phyloP scores from a whole-genome alignment of 2,797 vertebrate species.

The Cheracebus regulus region DNA sequence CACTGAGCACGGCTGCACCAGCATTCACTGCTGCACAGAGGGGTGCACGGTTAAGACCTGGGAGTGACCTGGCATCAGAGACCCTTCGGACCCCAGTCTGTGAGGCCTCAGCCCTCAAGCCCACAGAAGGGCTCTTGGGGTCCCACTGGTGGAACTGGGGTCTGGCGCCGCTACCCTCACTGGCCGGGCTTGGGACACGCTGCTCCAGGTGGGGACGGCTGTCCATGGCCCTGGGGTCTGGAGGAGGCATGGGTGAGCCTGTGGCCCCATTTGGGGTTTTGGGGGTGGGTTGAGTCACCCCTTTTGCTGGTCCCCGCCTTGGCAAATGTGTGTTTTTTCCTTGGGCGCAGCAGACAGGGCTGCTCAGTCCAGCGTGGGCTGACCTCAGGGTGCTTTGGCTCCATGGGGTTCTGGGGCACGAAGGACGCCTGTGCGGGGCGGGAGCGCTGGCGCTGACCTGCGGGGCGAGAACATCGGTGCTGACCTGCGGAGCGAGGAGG shows the following conservation, averaged over 20 bases:
- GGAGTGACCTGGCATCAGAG: background rate
- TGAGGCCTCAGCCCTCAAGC: background rate
- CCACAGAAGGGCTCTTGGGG: background rate
- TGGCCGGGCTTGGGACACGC: background rate
- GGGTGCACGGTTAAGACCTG: background rate
- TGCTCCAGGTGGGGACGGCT: background rate
- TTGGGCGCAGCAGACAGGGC: accelerated
- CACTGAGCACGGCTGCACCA: background rate
- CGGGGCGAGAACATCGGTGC: accelerated
- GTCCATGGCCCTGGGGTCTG: background rate
- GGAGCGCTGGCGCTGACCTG: background rate
- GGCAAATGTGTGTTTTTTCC: accelerated
- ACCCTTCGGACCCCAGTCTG: background rate
- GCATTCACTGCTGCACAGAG: background rate
- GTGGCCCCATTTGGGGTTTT: background rate
- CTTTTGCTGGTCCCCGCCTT: background rate
- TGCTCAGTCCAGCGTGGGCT: background rate
- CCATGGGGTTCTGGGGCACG: accelerated
- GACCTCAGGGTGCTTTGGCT: background rate
- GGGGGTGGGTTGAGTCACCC: background rate
- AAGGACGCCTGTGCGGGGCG: accelerated
- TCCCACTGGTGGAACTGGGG: background rate
- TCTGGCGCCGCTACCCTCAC: background rate
- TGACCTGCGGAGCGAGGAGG: background rate
- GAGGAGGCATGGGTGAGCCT: background rate